Evolutionary conservation across 1,140 invertebrate genomes (phyloP), one percentile per base, ranked within the genome.

Genomic region (Trissolcus basalis): DNA sequence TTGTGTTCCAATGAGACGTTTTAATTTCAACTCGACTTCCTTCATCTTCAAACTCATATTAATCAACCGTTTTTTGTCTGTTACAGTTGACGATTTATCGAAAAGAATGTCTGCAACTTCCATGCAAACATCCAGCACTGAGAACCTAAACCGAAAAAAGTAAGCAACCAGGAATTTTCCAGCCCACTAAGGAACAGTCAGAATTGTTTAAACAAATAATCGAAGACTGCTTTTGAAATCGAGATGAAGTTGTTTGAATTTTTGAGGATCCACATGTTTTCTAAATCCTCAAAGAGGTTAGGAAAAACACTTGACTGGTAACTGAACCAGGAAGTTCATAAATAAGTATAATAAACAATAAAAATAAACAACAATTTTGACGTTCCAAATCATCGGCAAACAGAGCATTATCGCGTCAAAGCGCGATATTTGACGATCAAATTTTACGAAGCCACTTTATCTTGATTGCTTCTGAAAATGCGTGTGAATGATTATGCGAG

Each of bases 21-120:
- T 27, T 27, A 3, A 27, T 27, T 27, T 27, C 19, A 3, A 27
- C 19, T 6, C 6, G 53, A 39, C 12, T 15, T 36, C n/a, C 36
- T 4, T 7, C 0, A 49, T 39, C n/a, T 39, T 39, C 1, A n/a
- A 1, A 39, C 9, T 11, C 36, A 39, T 54, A 36, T 43, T 9
- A 59, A 11, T 41, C 1, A 36, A 16, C 13, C 15, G n/a, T 16
- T 49, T 32, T 45, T 53, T 59, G 11, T 59, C 54, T 69, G 53
- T 75, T 75, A n/a, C 65, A 76, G 73, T 69, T 65, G 73, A 64
- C 33, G 59, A 76, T 48, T 60, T 68, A 49, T 53, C 49, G 9
- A 59, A 48, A 15, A 69, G 54, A 9, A 76, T 76, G 73, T 76
- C 73, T n/a, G 65, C 65, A 32, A 76, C 73, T 10, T 70, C 73